phyloP scores from a whole-genome alignment of 2,888 invertebrate genomes.

The Stegophylla sp. region DNA sequence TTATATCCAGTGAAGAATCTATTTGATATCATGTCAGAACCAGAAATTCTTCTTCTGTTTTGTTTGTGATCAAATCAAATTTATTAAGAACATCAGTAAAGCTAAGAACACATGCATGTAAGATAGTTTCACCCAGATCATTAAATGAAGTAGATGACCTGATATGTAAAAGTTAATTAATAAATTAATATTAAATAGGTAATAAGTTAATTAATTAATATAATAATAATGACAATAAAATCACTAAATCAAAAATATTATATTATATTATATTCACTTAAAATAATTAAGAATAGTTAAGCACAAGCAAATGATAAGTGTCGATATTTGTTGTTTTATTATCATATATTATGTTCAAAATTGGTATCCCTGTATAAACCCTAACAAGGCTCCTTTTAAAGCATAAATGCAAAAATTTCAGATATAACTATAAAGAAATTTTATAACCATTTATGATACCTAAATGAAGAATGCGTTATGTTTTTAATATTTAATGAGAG shows the following conservation, averaged over 20 bases:
- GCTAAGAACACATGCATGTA: neutral
- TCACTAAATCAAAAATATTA: too few species aligned
- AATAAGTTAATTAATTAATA: too few species aligned
- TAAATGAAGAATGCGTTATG: slow-evolving; percentile 59
- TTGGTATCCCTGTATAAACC: slow-evolving; percentile 54
- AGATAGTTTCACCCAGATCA: neutral
- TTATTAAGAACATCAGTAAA: neutral
- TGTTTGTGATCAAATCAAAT: neutral
- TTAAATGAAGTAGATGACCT: neutral
- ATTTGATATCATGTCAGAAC: slow-evolving; percentile 9
- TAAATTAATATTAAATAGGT: too few species aligned
- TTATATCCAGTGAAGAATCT: neutral
- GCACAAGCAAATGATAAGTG: slow-evolving; percentile 59
- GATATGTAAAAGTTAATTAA: neutral
- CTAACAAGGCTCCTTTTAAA: slow-evolving; percentile 46
- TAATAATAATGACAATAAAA: too few species aligned
- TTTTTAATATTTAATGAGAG: slow-evolving; percentile 13
- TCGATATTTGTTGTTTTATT: slow-evolving; percentile 59
- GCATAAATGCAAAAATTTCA: slow-evolving; percentile 43
- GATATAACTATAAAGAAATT: slow-evolving; percentile 53
- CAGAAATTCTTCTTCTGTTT: neutral
- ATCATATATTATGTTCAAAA: slow-evolving; percentile 33
- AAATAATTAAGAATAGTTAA: slow-evolving; percentile 38
- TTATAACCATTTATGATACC: slow-evolving; percentile 60
- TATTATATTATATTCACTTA: too few species aligned